A percentile compares a stretch with the other conserved stretches of the same genome.
These are phyloP conservation scores for Coptodon rendalli DNA, from an alignment of 2,113 vertebrate genomes.

Conservation along the genomic window DNA sequence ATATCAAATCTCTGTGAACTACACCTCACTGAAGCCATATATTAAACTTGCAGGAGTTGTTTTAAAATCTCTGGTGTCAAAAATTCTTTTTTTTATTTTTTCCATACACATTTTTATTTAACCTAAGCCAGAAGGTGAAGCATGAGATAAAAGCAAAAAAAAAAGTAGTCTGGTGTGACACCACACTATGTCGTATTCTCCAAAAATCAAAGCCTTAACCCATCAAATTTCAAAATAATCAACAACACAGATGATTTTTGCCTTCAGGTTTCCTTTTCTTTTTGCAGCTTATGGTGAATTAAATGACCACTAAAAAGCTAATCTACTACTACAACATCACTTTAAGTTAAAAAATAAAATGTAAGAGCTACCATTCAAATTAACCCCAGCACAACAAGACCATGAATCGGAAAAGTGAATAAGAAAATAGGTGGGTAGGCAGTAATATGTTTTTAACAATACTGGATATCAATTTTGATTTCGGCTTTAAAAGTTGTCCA, in stretches of 20 bases:
- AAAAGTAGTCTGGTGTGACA: neutral
- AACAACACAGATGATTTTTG: neutral
- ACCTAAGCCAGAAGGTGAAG: neutral
- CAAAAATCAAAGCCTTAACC: neutral
- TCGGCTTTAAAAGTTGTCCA: neutral
- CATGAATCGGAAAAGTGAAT: neutral
- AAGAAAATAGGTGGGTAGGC: neutral
- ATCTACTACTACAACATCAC: neutral
- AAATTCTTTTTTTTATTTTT: neutral
- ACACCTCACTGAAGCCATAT: neutral
- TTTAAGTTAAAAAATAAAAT: neutral
- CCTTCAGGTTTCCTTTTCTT: neutral
- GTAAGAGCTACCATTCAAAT: neutral
- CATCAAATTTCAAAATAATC: neutral
- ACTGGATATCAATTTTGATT: neutral
- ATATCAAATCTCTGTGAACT: constrained; percentile 18
- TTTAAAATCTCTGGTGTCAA: neutral
- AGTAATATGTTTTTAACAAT: neutral
- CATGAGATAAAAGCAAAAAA: neutral
- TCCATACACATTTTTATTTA: neutral
- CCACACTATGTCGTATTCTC: neutral
- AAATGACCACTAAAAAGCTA: neutral
- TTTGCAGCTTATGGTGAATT: neutral
- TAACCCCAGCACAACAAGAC: neutral
- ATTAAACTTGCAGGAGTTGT: neutral